phyloP scores from a whole-genome alignment of 2,113 vertebrate species.

The Fukomys damarensis region DNA sequence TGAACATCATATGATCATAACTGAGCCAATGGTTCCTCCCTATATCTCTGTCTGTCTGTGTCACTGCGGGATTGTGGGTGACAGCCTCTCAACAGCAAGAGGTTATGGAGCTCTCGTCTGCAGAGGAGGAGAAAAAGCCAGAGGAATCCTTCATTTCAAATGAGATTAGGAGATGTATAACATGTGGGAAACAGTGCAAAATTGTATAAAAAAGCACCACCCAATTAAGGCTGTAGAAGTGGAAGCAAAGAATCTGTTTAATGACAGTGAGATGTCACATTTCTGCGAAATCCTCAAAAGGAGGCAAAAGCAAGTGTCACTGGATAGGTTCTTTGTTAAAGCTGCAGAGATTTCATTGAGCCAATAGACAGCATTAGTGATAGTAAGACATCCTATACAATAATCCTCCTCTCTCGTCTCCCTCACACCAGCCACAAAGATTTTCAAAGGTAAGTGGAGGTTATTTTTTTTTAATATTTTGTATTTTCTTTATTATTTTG shows the following conservation, averaged over 20 bases:
- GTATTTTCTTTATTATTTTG: background rate
- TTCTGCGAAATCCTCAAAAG: background rate
- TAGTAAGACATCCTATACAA: background rate
- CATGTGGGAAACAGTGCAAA: background rate
- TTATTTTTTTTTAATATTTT: background rate
- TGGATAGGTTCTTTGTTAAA: background rate
- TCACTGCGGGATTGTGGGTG: background rate
- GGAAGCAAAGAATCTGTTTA: background rate
- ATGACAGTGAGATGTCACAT: background rate
- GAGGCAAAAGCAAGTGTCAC: background rate
- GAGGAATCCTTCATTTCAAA: background rate
- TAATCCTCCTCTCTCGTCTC: background rate
- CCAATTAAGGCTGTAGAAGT: background rate
- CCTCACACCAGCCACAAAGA: background rate
- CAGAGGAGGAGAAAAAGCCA: background rate
- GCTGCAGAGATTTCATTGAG: background rate
- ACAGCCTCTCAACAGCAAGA: background rate
- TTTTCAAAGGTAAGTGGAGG: background rate
- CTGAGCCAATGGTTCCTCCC: background rate
- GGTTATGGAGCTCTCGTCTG: background rate
- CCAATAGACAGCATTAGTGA: background rate
- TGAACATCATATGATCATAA: background rate
- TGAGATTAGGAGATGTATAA: background rate
- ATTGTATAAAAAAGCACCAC: background rate
- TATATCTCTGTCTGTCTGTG: background rate